phyloP scores from a whole-genome alignment of 2,113 vertebrate genomes.

The Balaenoptera acutorostrata region DNA sequence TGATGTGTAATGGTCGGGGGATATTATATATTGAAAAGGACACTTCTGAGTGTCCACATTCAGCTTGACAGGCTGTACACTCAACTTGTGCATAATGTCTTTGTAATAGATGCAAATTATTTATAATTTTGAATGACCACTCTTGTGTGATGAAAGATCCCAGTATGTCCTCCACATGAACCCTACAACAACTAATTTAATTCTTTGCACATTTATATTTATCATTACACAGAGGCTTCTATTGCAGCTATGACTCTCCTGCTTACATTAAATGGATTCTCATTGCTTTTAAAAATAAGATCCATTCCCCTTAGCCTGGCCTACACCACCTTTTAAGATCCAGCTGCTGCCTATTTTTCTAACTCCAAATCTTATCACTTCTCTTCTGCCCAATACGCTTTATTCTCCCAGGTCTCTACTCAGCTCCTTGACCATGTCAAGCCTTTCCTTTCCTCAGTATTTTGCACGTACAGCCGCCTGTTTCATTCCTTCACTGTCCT shows the following conservation, averaged over 20 bases:
- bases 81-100: neutral
- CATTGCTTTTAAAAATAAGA: neutral
- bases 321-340: neutral
- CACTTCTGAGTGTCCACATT: neutral
- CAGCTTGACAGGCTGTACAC: neutral
- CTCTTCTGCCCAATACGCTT: neutral
- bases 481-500: fast-evolving
- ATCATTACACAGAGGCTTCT: neutral
- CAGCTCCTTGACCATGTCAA: fast-evolving
- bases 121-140: neutral
- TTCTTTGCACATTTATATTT: neutral
- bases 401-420: neutral
- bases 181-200: neutral
- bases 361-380: neutral
- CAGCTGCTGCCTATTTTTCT: neutral
- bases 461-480: fast-evolving
- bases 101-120: neutral
- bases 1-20: neutral
- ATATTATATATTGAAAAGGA: neutral
- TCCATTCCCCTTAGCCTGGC: neutral
- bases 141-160: neutral
- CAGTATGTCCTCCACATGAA: neutral
- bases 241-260: neutral
- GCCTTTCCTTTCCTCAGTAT: neutral
- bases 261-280: neutral